Conservation (phyloP, 30 jellyfish, hydroid and myxozoan species). For the Chironex yamaguchii region DNA sequence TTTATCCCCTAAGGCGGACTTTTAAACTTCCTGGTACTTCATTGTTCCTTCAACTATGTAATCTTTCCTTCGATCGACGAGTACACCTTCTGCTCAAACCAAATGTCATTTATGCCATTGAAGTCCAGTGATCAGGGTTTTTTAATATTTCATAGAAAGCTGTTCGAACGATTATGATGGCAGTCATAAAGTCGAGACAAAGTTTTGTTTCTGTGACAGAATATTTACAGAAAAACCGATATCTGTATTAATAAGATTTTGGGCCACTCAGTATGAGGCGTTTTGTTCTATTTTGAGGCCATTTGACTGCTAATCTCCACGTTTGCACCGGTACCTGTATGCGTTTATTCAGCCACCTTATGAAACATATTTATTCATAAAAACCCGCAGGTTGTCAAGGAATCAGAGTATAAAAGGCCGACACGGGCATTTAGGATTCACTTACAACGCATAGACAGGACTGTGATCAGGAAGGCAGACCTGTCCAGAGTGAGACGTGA, state of each 20-base stretch:
- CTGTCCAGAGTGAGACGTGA: conserved; percentile 4
- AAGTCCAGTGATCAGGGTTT: no score
- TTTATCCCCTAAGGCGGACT: no score
- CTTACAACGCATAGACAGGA: neutral
- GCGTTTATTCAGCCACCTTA: neutral
- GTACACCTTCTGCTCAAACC: no score
- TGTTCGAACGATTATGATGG: neutral
- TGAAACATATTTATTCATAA: neutral
- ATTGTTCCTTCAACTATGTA: no score
- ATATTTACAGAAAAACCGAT: neutral
- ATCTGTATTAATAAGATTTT: neutral
- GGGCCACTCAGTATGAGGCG: neutral
- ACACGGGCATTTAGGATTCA: neutral
- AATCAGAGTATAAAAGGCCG: neutral
- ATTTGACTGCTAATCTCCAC: neutral
- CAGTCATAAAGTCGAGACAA: neutral
- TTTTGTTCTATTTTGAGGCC: neutral
- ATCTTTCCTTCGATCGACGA: no score
- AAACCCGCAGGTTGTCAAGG: conserved; percentile 1
- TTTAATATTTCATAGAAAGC: neutral
- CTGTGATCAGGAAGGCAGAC: neutral
- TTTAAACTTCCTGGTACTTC: no score
- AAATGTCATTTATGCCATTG: no score
- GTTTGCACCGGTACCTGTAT: neutral
- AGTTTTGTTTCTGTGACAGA: neutral